Conservation (phyloP, 2,888 invertebrate species). For the Acanthosoma haemorrhoidale region DNA sequence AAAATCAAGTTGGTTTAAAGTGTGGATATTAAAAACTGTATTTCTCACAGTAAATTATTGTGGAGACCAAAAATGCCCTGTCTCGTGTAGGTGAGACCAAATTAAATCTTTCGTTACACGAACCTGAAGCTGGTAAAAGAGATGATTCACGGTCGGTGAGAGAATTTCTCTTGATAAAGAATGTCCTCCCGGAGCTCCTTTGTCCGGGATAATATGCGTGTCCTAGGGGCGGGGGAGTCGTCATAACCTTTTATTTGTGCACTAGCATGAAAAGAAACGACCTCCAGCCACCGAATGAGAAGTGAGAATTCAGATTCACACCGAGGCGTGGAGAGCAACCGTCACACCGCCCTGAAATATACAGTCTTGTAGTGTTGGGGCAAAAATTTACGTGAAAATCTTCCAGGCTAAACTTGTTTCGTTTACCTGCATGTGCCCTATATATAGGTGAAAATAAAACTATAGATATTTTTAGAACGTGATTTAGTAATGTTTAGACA, state of each 20-base stretch:
- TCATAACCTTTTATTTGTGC: conserved; percentile 12
- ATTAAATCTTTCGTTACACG: conserved; percentile 14
- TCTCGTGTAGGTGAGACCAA: too few species aligned
- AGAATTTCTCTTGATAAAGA: conserved; percentile 1
- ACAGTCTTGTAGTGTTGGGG: neutral
- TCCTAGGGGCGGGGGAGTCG: neutral
- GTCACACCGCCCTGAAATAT: neutral
- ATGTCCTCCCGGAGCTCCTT: too few species aligned
- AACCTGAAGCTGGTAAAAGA: neutral
- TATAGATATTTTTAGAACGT: too few species aligned
- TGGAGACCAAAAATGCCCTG: too few species aligned
- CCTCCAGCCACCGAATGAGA: neutral
- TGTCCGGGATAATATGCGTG: conserved; percentile 4
- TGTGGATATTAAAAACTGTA: too few species aligned
- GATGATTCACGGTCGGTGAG: neutral
- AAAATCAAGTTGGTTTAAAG: too few species aligned
- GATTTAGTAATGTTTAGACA: too few species aligned
- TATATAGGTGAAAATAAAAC: too few species aligned
- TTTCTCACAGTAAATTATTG: too few species aligned
- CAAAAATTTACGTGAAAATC: too few species aligned
- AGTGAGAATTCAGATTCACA: neutral
- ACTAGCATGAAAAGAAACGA: conserved; percentile 5
- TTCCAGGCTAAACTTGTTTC: too few species aligned
- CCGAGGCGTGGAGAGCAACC: neutral
- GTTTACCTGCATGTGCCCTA: too few species aligned